Base-by-base conservation (phyloP, 2,888 invertebrate genomes). In the Cataglyphis rosenhaueri region DNA sequence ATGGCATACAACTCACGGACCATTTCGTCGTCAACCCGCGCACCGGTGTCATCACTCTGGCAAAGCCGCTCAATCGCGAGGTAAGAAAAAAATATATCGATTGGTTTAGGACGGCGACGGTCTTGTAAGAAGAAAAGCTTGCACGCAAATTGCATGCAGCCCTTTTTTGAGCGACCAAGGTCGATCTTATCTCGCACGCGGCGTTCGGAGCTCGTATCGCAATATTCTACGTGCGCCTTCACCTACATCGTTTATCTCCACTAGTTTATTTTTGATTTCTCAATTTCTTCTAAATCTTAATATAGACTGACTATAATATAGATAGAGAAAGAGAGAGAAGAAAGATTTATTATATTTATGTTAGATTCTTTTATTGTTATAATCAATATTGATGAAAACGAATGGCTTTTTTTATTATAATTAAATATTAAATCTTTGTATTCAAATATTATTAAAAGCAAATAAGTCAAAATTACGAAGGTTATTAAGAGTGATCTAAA, bases 51-150 rank as follows among this genome's bases (percentile, higher is more conserved):
- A 97, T 98, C 73, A 97, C 96, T 0, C 95, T 98, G 57, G 96
- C 96, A 18, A 97, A 97, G 92, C 97, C 97, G 0, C 95, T 98
- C 88, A 98, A 98, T 95, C 96, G 98, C 92, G 98, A 98, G 96
- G 97, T 97, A 94, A 52, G n/a, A n/a, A 52, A 52, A 52, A 8
- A 52, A 81, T 52, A 48, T 15, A 38, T 29, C 52, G 25, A 61
- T 70, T 41, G 64, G 44, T 73, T 73, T 48, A n/a, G 18, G n/a
- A n/a, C n/a, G 57, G n/a, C 48, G 4, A 18, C 55, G 12, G 3
- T 8, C 55, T 66, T 66, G 55, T 52, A 18, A 25, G 12, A 44
- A 21, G 21, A 21, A 32, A 21, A 21, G 21, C 35, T 64, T 21
- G 41, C 44, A 15, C 32, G 48, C 44, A 48, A 48, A 75, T 48